Evolutionary conservation across 2,797 vertebrate genomes (phyloP).

Genomic region (Microctenopoma steveboyesi): DNA sequence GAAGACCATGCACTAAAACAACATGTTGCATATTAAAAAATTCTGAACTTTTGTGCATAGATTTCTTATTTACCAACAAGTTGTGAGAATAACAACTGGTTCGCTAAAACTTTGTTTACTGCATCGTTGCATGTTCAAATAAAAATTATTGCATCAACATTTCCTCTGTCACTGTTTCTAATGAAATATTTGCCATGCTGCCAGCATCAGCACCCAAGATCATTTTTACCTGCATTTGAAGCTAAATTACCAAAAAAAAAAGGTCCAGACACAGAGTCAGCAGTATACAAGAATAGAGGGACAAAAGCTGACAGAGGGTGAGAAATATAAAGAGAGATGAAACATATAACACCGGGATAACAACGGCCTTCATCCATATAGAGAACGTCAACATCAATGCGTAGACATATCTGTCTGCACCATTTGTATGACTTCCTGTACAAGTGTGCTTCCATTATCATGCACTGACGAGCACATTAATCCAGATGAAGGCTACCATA

Average conservation of each 20-base stretch:
- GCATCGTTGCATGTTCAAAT: not conserved
- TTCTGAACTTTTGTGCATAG: no score
- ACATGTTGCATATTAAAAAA: no score
- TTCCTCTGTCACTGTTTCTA: not conserved
- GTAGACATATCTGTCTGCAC: not conserved
- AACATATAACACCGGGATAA: not conserved
- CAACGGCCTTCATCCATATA: slow-evolving; percentile 2
- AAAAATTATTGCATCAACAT: not conserved
- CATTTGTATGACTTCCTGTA: not conserved
- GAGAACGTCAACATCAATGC: slow-evolving; percentile 1
- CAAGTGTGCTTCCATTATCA: slow-evolving; percentile 1
- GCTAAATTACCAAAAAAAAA: slow-evolving; percentile 14
- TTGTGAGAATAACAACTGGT: not conserved
- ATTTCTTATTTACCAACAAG: not conserved
- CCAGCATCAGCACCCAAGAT: slow-evolving; percentile 17
- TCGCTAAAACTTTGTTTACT: not conserved
- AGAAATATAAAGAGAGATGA: not conserved
- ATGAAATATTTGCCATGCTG: slow-evolving; percentile 30
- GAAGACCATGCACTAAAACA: not conserved
- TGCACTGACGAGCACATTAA: slow-evolving; percentile 5
- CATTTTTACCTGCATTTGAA: slow-evolving; percentile 20
- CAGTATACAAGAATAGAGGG: slow-evolving; percentile 5
- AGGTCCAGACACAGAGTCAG: not conserved
- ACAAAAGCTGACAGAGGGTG: not conserved
- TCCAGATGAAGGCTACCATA: slow-evolving; percentile 2